Conservation (phyloP, 2,797 vertebrate species). For the Lepidocolaptes lacrymiger region DNA sequence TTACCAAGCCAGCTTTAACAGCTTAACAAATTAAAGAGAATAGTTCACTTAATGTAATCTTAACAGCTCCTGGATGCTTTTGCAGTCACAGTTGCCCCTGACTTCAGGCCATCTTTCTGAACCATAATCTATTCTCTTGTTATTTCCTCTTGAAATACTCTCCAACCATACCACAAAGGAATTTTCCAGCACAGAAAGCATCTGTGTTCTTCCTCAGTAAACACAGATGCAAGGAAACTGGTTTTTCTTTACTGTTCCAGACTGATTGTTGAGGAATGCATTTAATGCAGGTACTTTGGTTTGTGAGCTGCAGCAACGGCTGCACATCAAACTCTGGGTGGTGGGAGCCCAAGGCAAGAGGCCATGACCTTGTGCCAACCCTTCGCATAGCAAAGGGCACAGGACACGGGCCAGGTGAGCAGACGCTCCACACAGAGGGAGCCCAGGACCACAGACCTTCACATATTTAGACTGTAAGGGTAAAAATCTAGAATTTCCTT, state of each 20-base stretch:
- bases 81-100: neutral
- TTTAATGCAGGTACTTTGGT: neutral
- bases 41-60: neutral
- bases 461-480: neutral
- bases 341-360: neutral
- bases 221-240: neutral
- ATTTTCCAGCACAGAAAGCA: neutral
- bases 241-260: neutral
- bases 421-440: accelerated
- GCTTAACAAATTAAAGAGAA: neutral
- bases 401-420: no score
- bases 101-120: neutral
- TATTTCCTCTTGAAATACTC: neutral
- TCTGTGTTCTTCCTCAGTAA: neutral
- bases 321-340: neutral
- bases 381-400: neutral
- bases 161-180: neutral
- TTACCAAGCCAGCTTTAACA: neutral
- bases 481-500: neutral
- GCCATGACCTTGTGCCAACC: neutral
- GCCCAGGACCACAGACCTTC: neutral
- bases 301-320: neutral
- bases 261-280: neutral
- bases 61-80: neutral
- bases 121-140: neutral